Evolutionary conservation across 2,888 invertebrate genomes (phyloP).

Genomic region (Platypus cylindrus): DNA sequence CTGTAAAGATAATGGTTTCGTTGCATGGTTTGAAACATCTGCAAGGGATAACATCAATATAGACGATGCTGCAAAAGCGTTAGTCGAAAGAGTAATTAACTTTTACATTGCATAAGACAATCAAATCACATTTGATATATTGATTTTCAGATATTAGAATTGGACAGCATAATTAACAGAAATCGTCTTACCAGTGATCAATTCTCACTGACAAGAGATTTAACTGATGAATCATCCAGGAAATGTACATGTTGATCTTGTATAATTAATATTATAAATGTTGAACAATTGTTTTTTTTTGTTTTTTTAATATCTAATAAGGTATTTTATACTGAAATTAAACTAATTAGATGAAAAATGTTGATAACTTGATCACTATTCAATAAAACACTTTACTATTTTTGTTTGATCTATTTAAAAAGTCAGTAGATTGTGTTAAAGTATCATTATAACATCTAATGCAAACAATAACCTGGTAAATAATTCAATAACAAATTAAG

Average conservation of each 20-base stretch:
- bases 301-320: too few relatives aligned
- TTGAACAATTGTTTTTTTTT: too few relatives aligned
- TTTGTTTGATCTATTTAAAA: too few relatives aligned
- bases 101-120: background rate
- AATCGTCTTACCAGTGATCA: constrained; percentile 56
- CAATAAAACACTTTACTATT: too few relatives aligned
- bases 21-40: constrained; percentile 92
- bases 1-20: constrained; percentile 83
- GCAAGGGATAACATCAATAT: constrained; percentile 95
- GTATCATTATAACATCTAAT: too few relatives aligned
- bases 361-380: too few relatives aligned
- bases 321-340: too few relatives aligned
- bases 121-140: background rate
- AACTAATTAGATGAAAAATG: too few relatives aligned
- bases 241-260: constrained; percentile 27
- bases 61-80: constrained; percentile 82
- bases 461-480: too few relatives aligned
- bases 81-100: constrained; percentile 80
- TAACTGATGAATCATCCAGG: constrained; percentile 17
- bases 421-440: too few relatives aligned
- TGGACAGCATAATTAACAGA: constrained; percentile 61
- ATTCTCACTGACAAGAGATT: constrained; percentile 44
- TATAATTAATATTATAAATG: too few relatives aligned
- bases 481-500: too few relatives aligned
- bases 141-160: constrained; percentile 55